Conservation (phyloP, 1,140 invertebrate genomes). For the Drosophila setifemur region DNA sequence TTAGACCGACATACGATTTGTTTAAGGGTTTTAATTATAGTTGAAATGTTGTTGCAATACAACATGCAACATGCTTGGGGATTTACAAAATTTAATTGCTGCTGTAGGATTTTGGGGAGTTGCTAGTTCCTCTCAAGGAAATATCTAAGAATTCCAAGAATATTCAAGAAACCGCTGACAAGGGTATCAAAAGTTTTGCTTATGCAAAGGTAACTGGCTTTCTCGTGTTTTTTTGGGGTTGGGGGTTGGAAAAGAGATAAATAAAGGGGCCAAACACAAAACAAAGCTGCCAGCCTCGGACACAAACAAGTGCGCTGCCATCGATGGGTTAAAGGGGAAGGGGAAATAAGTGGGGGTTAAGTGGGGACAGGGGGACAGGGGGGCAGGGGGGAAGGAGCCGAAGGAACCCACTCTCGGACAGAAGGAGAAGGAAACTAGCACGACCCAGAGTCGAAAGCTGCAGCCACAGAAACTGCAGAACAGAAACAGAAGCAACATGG, state of each 20-base stretch:
- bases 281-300: conserved; percentile 29
- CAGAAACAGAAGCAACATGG: conserved; percentile 56
- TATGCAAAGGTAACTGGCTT: too few species aligned
- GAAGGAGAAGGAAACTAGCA: conserved; percentile 14
- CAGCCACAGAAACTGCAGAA: too few species aligned
- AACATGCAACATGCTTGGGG: too few species aligned
- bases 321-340: background rate
- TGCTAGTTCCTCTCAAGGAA: too few species aligned
- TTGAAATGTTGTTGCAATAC: too few species aligned
- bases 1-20: too few species aligned
- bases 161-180: too few species aligned
- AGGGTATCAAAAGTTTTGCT: too few species aligned
- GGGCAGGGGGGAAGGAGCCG: background rate
- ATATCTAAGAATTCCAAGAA: too few species aligned
- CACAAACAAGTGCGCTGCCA: conserved; percentile 27
- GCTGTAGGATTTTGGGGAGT: too few species aligned
- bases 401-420: background rate
- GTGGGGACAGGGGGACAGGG: background rate
- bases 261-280: conserved; percentile 34
- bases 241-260: conserved; percentile 11
- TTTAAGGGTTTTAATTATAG: too few species aligned
- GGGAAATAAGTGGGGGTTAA: background rate
- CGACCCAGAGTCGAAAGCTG: conserved; percentile 32
- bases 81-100: too few species aligned
- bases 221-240: conserved; percentile 6